These are phyloP conservation scores for Listronotus oregonensis DNA, from an alignment of 1,140 invertebrate genomes.

Conservation along the genomic window DNA sequence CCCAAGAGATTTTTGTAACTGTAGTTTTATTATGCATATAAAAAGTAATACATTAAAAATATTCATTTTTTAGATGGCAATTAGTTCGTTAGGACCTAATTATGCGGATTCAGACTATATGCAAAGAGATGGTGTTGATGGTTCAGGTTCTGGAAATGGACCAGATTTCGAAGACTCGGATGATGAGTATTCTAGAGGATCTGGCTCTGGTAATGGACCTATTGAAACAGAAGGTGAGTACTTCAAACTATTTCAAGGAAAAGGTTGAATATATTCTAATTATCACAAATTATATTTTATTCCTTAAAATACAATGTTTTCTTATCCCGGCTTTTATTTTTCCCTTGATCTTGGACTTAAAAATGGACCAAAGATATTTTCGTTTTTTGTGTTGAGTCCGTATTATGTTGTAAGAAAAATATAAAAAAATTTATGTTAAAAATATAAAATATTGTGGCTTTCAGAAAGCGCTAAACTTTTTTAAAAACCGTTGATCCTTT, in stretches of 20 bases:
- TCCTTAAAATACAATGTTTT: neutral
- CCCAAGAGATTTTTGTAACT: too few relatives aligned
- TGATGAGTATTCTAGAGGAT: conserved; percentile 43
- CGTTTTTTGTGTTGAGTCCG: too few relatives aligned
- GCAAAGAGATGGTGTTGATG: conserved; percentile 51
- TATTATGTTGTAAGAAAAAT: too few relatives aligned
- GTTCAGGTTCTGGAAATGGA: conserved; percentile 53
- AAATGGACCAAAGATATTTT: too few relatives aligned
- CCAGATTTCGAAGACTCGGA: conserved; percentile 47
- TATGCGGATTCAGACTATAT: conserved; percentile 47
- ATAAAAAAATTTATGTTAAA: too few relatives aligned
- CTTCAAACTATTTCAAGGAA: neutral
- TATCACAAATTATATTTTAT: neutral
- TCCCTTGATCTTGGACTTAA: too few relatives aligned
- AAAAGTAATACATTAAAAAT: too few relatives aligned
- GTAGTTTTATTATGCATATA: too few relatives aligned
- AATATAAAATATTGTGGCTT: too few relatives aligned
- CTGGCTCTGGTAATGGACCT: conserved; percentile 50
- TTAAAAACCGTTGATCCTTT: too few relatives aligned
- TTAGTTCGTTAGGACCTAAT: conserved; percentile 49
- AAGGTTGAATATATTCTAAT: neutral
- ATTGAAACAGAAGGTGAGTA: conserved; percentile 35
- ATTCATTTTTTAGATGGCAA: conserved; percentile 47
- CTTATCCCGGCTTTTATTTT: too few relatives aligned
- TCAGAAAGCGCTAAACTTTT: too few relatives aligned